Conservation (phyloP, 2,113 vertebrate genomes). For the Amphiprion ocellaris region DNA sequence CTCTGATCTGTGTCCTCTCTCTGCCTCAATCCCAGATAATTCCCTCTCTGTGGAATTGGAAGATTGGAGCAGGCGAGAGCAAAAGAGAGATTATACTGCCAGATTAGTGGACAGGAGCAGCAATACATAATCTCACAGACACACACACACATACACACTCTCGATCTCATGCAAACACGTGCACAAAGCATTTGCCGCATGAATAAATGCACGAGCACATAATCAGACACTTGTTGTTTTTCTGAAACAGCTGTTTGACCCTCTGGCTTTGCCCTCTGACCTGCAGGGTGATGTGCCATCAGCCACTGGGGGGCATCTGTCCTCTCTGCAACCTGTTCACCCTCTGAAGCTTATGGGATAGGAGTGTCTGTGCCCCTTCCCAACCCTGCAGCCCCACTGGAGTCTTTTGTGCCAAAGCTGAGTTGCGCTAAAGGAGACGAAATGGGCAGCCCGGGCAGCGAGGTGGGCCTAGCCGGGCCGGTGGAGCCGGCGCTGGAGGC, state of each 20-base stretch:
- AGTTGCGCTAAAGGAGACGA: constrained; percentile 61
- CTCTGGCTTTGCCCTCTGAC: constrained; percentile 66
- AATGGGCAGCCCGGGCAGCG: constrained; percentile 92
- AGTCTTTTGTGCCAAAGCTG: constrained; percentile 76
- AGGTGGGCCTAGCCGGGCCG: constrained; percentile 86
- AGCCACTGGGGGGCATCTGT: constrained; percentile 78
- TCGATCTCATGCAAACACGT: constrained; percentile 53
- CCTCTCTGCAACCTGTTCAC: constrained; percentile 71
- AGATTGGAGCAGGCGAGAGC: constrained; percentile 82
- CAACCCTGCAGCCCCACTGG: constrained; percentile 63
- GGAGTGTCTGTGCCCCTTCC: constrained; percentile 64
- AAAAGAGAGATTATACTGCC: constrained; percentile 85
- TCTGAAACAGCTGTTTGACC: constrained; percentile 73
- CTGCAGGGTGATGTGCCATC: constrained; percentile 80
- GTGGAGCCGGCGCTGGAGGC: constrained; percentile 89
- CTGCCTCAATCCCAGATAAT: constrained; percentile 84
- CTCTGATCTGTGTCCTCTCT: constrained; percentile 79
- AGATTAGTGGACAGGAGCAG: constrained; percentile 84
- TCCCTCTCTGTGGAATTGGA: constrained; percentile 84
- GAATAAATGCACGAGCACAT: constrained; percentile 61
- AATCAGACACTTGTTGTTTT: constrained; percentile 72
- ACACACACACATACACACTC: constrained; percentile 52
- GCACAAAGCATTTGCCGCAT: constrained; percentile 72
- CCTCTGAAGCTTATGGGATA: constrained; percentile 79
- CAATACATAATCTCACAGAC: constrained; percentile 79